Evolutionary conservation across 2,113 vertebrate species (phyloP), one percentile per base, ranked within the genome.

Genomic region (Aix galericulata): DNA sequence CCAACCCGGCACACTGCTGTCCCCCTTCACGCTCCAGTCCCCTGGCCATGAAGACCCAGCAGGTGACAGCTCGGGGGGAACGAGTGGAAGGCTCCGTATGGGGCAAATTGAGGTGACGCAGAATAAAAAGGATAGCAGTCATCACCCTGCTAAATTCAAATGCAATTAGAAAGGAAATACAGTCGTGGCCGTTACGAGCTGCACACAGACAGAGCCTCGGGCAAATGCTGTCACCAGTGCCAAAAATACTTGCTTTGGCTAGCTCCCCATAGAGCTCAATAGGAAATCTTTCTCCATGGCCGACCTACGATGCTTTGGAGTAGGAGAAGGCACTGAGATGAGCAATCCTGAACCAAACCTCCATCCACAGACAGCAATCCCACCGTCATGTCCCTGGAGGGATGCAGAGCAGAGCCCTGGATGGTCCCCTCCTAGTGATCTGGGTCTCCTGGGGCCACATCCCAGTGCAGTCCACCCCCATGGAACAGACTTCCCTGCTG

Each of bases 241-340:
- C 88, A 89, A 77, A 91, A 90, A 74, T 77, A 77, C 69, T 69
- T 17, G 1, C 68, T 42, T 55, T 53, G 92, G 91, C 82, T 16
- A 77, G 71, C 52, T 69, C 67, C 68, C 82, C 2, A 1, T 0
- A 1, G 56, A 77, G 75, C 0, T 0, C 13, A 0, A 32, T 21
- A 1, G 8, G 80, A 95, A 76, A 55, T 4, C 31, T 31, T 36
- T 86, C 76, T 67, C 80, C 77, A 8, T 4, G 36, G 82, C 60
- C 83, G 68, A 75, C 66, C 83, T 63, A 3, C 56, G 52, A 42
- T 3, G 9, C 74, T 0, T 2, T 13, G 26, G n/a, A 4, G 1
- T 1, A 23, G 9, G 8, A 66, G 16, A 27, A 89, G 46, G 11
- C 40, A 7, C 25, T 1, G 6, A 22, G 11, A 21, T 2, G 11